phyloP scores from a whole-genome alignment of 2,113 vertebrate species.

The Enhydra lutris region DNA sequence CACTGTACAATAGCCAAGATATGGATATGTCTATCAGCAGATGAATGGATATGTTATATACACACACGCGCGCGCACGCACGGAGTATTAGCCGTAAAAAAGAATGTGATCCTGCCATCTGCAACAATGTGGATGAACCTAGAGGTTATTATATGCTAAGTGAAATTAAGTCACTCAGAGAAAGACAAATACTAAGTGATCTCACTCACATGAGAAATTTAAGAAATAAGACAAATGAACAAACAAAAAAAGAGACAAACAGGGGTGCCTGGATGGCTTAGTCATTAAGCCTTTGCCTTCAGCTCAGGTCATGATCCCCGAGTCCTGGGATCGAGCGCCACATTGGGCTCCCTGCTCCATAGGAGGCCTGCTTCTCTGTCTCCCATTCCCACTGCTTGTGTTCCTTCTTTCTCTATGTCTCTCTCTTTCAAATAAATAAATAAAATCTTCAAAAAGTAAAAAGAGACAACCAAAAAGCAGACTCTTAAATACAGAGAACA shows the following conservation, averaged over 20 bases:
- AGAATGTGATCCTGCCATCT: neutral
- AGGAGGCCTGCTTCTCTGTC: too few relatives aligned
- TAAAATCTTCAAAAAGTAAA: neutral
- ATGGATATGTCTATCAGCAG: neutral
- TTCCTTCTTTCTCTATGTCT: too few relatives aligned
- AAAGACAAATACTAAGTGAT: neutral
- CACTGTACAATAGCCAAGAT: neutral
- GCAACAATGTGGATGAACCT: neutral
- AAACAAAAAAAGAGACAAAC: neutral
- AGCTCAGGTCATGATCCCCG: too few relatives aligned
- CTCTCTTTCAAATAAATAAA: too few relatives aligned
- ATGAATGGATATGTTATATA: neutral
- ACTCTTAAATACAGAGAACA: neutral
- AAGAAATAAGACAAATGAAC: neutral
- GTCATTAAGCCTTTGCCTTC: too few relatives aligned
- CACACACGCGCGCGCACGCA: accelerated
- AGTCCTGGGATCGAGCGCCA: too few relatives aligned
- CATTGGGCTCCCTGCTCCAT: too few relatives aligned
- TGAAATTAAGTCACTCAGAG: neutral
- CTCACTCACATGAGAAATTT: neutral
- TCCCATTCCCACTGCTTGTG: too few relatives aligned
- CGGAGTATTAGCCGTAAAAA: neutral
- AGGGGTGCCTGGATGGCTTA: too few relatives aligned
- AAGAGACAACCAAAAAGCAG: neutral
- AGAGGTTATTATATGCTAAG: neutral